These are phyloP conservation scores for Telenomus remus DNA, from an alignment of 1,140 invertebrate species.

Conservation along the genomic window DNA sequence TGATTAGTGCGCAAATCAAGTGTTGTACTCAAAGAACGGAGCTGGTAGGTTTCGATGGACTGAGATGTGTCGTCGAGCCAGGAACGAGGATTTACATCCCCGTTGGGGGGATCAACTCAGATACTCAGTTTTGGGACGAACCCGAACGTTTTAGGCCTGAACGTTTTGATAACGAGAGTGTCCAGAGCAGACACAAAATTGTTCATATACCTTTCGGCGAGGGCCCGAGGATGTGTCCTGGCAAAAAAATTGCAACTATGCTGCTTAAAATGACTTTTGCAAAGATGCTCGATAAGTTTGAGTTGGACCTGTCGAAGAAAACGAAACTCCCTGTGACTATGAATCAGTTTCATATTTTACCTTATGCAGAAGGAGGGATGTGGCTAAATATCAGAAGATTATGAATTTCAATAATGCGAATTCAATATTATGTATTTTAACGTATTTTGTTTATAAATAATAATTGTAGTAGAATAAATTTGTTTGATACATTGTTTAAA, in stretches of 20 bases:
- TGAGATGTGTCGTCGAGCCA: slow-evolving; percentile 37
- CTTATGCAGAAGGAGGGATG: slow-evolving; percentile 6
- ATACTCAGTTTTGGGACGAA: slow-evolving; percentile 73
- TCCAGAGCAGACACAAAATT: slow-evolving; percentile 58
- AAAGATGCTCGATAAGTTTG: slow-evolving; percentile 36
- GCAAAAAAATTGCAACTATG: slow-evolving; percentile 62
- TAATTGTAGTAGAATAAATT: too few species aligned
- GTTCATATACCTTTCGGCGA: too few species aligned
- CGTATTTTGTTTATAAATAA: too few species aligned
- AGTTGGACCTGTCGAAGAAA: slow-evolving; percentile 40
- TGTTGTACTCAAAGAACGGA: too few species aligned
- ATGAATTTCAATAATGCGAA: too few species aligned
- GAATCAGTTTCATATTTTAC: background rate
- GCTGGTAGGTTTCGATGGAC: slow-evolving; percentile 53
- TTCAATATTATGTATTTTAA: too few species aligned
- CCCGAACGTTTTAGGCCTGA: slow-evolving; percentile 77
- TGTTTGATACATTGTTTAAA: too few species aligned
- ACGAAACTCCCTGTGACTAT: slow-evolving; percentile 24
- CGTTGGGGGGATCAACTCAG: slow-evolving; percentile 72
- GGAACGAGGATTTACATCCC: slow-evolving; percentile 65
- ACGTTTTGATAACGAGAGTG: slow-evolving; percentile 66
- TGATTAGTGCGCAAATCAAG: background rate
- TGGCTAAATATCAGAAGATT: slow-evolving; percentile 30
- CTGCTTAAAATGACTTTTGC: slow-evolving; percentile 46
- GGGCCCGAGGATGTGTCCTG: slow-evolving; percentile 76